phyloP scores from a whole-genome alignment of 1,140 invertebrate genomes.

The Magallana gigas region DNA sequence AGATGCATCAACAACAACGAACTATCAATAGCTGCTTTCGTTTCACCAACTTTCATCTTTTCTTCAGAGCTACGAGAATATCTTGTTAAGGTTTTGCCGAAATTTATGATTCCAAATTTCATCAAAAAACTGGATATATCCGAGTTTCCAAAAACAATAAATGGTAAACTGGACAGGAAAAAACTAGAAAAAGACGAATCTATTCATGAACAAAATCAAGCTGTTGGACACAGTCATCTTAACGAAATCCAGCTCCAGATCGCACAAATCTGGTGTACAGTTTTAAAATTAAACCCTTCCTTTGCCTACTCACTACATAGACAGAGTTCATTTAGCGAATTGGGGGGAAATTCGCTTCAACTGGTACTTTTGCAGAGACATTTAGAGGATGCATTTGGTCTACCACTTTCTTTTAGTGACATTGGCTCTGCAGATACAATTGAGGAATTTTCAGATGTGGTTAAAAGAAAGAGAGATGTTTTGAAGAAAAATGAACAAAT shows the following conservation, averaged over 20 bases:
- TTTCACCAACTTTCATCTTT: constrained; percentile 64
- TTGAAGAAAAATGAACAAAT: constrained; percentile 44
- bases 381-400: constrained; percentile 58
- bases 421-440: constrained; percentile 66
- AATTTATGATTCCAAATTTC: constrained; percentile 67
- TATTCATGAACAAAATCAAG: constrained; percentile 56
- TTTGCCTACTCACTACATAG: constrained; percentile 58
- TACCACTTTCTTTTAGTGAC: constrained; percentile 64
- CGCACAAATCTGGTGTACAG: constrained; percentile 60
- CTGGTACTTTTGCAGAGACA: constrained; percentile 61
- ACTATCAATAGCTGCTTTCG: constrained; percentile 62
- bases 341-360: constrained; percentile 67
- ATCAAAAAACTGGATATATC: constrained; percentile 61
- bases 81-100: constrained; percentile 61
- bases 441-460: constrained; percentile 65
- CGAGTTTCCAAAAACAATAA: constrained; percentile 65
- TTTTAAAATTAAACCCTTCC: constrained; percentile 59
- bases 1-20: constrained; percentile 56
- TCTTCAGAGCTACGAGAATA: constrained; percentile 64
- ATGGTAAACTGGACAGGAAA: constrained; percentile 68
- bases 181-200: constrained; percentile 61
- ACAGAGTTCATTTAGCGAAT: constrained; percentile 64
- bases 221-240: constrained; percentile 58
- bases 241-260: constrained; percentile 64
- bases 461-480: constrained; percentile 58